Evolutionary conservation across 2,797 vertebrate genomes (phyloP).

Genomic region (Heterohyrax brucei): DNA sequence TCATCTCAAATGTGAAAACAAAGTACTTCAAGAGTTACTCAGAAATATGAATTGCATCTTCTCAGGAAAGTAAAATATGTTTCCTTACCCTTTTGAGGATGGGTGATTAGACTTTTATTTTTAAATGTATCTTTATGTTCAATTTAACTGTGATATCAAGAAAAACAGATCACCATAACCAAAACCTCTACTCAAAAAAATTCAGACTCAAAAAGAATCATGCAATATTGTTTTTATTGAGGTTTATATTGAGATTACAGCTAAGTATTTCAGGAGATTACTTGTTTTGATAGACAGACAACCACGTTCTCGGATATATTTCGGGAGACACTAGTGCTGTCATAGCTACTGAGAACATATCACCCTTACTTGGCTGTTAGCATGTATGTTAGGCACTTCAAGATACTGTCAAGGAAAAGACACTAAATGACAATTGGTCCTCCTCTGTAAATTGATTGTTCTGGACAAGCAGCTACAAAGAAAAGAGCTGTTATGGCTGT

Average conservation of each 20-base stretch:
- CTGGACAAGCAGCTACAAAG: conserved; percentile 43
- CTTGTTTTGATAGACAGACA: conserved; percentile 63
- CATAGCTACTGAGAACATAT: conserved; percentile 46
- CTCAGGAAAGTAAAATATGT: neutral
- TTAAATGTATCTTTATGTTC: neutral
- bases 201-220: conserved; percentile 57
- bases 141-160: neutral
- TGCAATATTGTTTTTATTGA: conserved; percentile 86
- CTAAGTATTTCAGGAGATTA: conserved; percentile 63
- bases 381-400: conserved; percentile 75
- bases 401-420: conserved; percentile 59
- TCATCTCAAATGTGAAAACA: neutral
- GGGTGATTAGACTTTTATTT: neutral
- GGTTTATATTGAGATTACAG: conserved; percentile 79
- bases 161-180: conserved; percentile 17
- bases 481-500: conserved; percentile 36
- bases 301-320: conserved; percentile 58
- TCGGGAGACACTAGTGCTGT: conserved; percentile 49
- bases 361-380: conserved; percentile 63
- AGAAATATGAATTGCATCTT: conserved; percentile 26
- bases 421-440: conserved; percentile 58
- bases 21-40: conserved; percentile 16
- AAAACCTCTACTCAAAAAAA: conserved; percentile 35
- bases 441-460: conserved; percentile 67
- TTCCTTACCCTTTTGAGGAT: conserved; percentile 14